Conservation (phyloP, 2,797 vertebrate species). For the Lophotriccus pileatus region DNA sequence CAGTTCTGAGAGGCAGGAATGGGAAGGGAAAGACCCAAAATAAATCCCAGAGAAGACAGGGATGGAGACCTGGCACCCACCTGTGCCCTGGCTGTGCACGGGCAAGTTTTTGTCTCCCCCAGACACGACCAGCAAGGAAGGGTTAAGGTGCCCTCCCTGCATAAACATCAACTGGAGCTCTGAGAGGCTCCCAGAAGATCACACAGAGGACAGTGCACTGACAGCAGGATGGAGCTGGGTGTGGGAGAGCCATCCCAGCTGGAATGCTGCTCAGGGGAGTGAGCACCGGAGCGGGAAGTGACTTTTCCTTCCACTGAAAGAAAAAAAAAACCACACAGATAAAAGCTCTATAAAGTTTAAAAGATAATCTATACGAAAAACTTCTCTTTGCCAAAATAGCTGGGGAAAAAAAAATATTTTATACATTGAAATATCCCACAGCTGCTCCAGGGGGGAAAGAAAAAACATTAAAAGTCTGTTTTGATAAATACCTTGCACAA, state of each 20-base stretch:
- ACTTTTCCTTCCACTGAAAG: background rate
- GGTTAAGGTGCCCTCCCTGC: background rate
- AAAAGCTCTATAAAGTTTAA: background rate
- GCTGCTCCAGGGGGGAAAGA: background rate
- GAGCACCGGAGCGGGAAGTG: background rate
- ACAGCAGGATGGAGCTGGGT: conserved; percentile 9
- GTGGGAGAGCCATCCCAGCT: conserved; percentile 62
- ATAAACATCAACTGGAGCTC: conserved; percentile 7
- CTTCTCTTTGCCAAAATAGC: background rate
- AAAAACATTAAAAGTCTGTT: background rate
- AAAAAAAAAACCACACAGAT: background rate
- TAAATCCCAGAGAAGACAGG: fast-evolving
- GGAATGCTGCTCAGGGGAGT: background rate
- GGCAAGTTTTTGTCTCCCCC: background rate
- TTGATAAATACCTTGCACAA: background rate
- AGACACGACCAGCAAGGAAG: background rate
- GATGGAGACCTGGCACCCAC: background rate
- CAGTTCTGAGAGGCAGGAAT: background rate
- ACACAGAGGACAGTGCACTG: conserved; percentile 41
- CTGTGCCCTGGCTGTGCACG: background rate
- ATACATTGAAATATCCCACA: background rate
- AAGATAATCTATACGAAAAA: background rate
- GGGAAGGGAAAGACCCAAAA: background rate
- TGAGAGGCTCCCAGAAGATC: background rate
- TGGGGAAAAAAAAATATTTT: background rate